Base-by-base conservation (phyloP, 2,113 vertebrate genomes). In the Lipotes vexillifer region DNA sequence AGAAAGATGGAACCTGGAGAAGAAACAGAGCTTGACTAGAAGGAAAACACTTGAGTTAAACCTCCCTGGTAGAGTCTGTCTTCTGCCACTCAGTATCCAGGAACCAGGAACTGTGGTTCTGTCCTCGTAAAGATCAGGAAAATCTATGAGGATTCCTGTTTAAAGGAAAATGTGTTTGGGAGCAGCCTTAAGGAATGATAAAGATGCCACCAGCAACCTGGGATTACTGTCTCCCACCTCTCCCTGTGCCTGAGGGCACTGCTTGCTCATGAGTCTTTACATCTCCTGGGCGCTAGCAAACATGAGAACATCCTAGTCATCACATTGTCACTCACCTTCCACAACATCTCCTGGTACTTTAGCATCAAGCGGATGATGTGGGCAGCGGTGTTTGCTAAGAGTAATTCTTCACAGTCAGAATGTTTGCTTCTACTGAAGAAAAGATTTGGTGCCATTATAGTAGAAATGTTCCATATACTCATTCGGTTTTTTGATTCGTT, bases 381-480 rank as follows among this genome's bases (percentile, higher is more conserved):
- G 0, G 99, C 99, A 0, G 99, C 99, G 0, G 99, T 99, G 74
- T 99, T 99, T 0, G 99, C 99, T 29, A 99, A 98, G 96, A 99
- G 98, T 98, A 99, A 99, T 93, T 99, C 99, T 97, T 99, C 99
- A 25, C 97, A 99, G 93, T 99, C 99, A 49, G 97, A 98, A 57
- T 98, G 99, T 96, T 99, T 99, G 94, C 99, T 99, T 91, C 98
- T 99, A 74, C 96, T 99, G 97, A 99, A 98, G 98, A 99, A 99
- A 84, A 99, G 99, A 97, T 99, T 99, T 63, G 99, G 99, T 0
- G 99, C 99, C 96, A 99, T 99, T 20, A 99, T 99, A 98, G 99
- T 99, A 74, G 99, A 99, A 72, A 99, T 99, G 4, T 99, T 99
- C 99, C 99, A 99, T 93, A 99, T 69, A 93, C 98, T 99, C 99